Evolutionary conservation across 2,888 invertebrate genomes (phyloP), one percentile per base, ranked within the genome.

Genomic region (Entomobrya proxima): DNA sequence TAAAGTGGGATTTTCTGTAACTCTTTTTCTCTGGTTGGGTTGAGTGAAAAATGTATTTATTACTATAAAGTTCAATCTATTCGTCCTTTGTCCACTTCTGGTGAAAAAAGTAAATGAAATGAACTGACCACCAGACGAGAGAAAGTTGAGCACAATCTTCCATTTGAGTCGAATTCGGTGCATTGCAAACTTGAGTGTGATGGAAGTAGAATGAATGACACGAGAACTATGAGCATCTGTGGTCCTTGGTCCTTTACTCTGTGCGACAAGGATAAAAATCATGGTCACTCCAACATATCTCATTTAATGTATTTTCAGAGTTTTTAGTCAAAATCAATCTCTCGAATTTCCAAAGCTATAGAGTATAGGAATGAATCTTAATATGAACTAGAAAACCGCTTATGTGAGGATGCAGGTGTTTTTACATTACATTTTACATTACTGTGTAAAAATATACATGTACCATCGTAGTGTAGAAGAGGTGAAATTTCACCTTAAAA

Each of bases 51-150:
- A 69, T 72, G 55, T 72, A 80, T 80, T 80, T 80, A 80, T 72
- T 80, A 44, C 69, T 80, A 52, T 37, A 80, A 37, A 47, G 32
- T 58, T 77, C 37, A 35, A 67, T 72, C 30, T 21, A 58, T 47
- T 30, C 13, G 44, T 44, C 47, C 72, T 72, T 80, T 80, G 69
- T 52, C 55, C 80, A 55, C n/a, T 72, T 11, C 18, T 55, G 69
- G 61, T 69, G 35, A 6, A n/a, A 37, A 35, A 30, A 30, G 7
- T 9, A 69, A 69, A 69, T 69, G 35, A 50, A 69, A 24, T 37
- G 32, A 80, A 80, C 24, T 80, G 72, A 74, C 72, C 67, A 69
- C n/a, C n/a, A n/a, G n/a, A n/a, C n/a, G n/a, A n/a, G n/a, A n/a
- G n/a, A n/a, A n/a, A n/a, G n/a, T n/a, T n/a, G n/a, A n/a, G n/a